Evolutionary conservation across 2,113 vertebrate species (phyloP).

Genomic region (human (Homo sapiens)): GRCh38 chr14:89605001-89605500

Average conservation of each 20-base stretch:
- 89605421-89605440: not conserved
- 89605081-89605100: not conserved
- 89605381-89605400: not conserved
- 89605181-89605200: not conserved
- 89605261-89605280: not conserved
- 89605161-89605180: not conserved
- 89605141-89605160: not conserved
- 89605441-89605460: not conserved
- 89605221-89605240: not conserved
- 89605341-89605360: not conserved
- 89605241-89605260: not conserved
- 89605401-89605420: not conserved
- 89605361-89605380: not conserved
- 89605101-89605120: not conserved
- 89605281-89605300: not conserved
- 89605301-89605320: not conserved
- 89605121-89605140: not conserved
- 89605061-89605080: accelerated
- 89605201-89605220: not conserved
- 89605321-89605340: not conserved
- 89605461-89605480: not conserved
- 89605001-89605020: not conserved
- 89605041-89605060: not conserved
- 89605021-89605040: not conserved
- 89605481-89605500: not conserved